A percentile compares a stretch with the other conserved stretches of the same genome.
Evolutionary conservation across 2,797 vertebrate genomes (phyloP).

Genomic region (Gobio occitaniae): DNA sequence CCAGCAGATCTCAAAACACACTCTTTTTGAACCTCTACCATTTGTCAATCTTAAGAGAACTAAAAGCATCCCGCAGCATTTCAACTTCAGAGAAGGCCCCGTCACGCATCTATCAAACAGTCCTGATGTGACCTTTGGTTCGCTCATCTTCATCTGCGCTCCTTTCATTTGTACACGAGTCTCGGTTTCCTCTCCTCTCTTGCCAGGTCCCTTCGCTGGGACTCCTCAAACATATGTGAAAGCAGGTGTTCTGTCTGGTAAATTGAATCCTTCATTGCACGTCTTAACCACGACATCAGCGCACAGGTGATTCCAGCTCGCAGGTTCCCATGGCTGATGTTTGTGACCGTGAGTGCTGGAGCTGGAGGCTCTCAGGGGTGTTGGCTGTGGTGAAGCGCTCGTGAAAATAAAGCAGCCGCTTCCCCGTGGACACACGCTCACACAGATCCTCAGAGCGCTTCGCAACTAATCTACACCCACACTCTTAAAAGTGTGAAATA

Average conservation of each 20-base stretch:
- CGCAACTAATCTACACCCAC: not conserved
- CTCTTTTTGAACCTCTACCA: not conserved
- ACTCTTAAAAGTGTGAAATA: conserved; percentile 18
- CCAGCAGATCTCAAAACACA: conserved; percentile 16
- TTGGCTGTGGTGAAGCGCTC: conserved; percentile 7
- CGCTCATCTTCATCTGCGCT: conserved; percentile 63
- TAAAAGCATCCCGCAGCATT: not conserved
- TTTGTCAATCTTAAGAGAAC: conserved; percentile 5
- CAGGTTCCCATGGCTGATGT: conserved; percentile 42
- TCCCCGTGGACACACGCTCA: not conserved
- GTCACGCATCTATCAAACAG: not conserved
- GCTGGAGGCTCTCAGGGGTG: conserved; percentile 35
- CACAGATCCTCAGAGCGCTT: conserved; percentile 15
- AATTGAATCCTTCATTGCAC: conserved; percentile 69
- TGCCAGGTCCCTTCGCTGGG: conserved; percentile 69
- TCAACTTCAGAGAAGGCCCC: conserved; percentile 3
- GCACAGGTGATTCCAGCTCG: conserved; percentile 27
- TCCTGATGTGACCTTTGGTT: conserved; percentile 64
- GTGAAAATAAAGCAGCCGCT: not conserved
- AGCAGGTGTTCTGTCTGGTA: conserved; percentile 75
- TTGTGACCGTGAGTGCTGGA: conserved; percentile 19
- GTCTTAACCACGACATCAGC: conserved; percentile 26
- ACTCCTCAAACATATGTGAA: conserved; percentile 75
- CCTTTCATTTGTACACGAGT: conserved; percentile 29
- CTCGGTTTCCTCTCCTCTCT: conserved; percentile 61